Evolutionary conservation across 2,797 vertebrate species (phyloP), one percentile per base, ranked within the genome.

Genomic region (Characodon lateralis): DNA sequence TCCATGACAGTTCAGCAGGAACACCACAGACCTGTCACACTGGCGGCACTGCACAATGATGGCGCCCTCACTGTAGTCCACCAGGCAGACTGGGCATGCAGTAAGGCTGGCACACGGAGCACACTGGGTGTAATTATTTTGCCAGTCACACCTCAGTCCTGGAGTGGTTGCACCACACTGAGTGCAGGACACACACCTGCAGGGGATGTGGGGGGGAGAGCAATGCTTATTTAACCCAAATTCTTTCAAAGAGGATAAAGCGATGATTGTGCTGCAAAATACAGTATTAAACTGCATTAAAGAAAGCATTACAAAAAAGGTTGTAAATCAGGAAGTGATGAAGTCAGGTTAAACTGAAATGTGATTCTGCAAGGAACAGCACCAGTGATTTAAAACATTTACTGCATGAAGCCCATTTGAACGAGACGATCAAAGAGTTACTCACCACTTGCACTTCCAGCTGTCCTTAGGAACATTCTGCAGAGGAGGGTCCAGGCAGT

Each of bases 371-470:
- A 35, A 22, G 51, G 2, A 10, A 28, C 18, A 28, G 35, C 28
- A 70, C 5, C 58, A 31, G 55, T 46, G 50, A 76, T 80, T 73
- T 9, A 77, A 83, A 72, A n/a, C 0, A 59, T 12, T 51, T 6
- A 2, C 48, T 56, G 28, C 50, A 76, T 58, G 16, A 61, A 22
- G 41, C 16, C 4, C 12, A 70, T 68, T 69, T 24, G 12, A 39
- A 35, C 6, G 12, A 61, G 18, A 48, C 22, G 8, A 74, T 71
- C 39, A 71, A 26, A 75, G 55, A n/a, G 50, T 59, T 41, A 58
- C 88, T 83, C 73, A 99, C 98, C 98, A 99, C 96, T 97, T 99
- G 95, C 98, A 99, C 91, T 99, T 99, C 98, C 98, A 99, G 94
- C 98, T 97, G 78, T 98, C 98, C 89, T 99, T 99, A 12, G 98